Evolutionary conservation across 1,140 invertebrate species (phyloP), one percentile per base, ranked within the genome.

Genomic region (Pararge aegeria): DNA sequence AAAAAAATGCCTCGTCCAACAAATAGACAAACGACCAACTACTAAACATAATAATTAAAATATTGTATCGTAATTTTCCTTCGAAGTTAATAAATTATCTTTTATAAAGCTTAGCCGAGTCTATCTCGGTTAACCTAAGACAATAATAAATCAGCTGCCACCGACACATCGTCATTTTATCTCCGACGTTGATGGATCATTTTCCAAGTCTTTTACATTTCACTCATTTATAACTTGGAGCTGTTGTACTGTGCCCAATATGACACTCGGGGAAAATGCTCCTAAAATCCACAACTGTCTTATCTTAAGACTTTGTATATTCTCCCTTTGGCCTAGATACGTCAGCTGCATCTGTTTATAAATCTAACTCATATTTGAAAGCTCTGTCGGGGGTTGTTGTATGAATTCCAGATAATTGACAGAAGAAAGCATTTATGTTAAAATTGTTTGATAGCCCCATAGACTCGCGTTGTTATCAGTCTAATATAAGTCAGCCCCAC

Each of bases 121-220:
- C 2, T 40, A 64, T 50, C 46, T 55, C 61, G 72, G 67, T 73
- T 72, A 71, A 72, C 67, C 64, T 70, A 66, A 77, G 70, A 73
- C 73, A 74, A 79, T 73, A 80, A 80, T 79, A 76, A 80, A 80
- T 77, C 68, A 75, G 76, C 67, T 69, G 66, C 42, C 51, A 52
- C 66, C 62, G 80, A 83, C 74, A 68, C 70, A 64, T 71, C 78
- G 68, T 83, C 70, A 81, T 83, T 75, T 75, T 70, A 75, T 75
- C 73, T 64, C 55, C 53, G 77, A 80, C 78, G 71, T 80, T 76
- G 81, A 81, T 80, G 70, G 77, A 84, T 81, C 70, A 73, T 74
- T 68, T 50, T 37, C 52, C 61, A 66, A 74, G 64, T 68, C 68
- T 69, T 73, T 60, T 64, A 68, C 68, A 77, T 71, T 67, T 73